Base-by-base conservation (phyloP, 1,140 invertebrate species). In the Drosophila pectinifera region DNA sequence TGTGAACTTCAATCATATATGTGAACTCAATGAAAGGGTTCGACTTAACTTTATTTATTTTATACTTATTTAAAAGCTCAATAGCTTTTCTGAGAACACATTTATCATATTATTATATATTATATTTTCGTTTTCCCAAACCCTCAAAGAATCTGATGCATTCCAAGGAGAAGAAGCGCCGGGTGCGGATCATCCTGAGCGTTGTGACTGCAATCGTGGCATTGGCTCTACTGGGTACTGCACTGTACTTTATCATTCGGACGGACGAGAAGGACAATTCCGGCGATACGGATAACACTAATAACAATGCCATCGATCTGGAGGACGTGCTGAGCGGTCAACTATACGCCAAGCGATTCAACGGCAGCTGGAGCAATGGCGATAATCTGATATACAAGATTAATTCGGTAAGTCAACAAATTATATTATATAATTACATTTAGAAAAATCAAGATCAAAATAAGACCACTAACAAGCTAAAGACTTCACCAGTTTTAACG, bases 341-440 rank as follows among this genome's bases (percentile, higher is more conserved):
- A 61, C 91, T 93, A n/a, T 90, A 86, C 55, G 86, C 94, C 1
- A 92, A 90, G 41, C 79, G 91, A 11, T 94, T 94, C 63, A 94
- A 94, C 78, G 94, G 92, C 46, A 93, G 93, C 31, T 94, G 94
- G 94, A 90, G 93, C 46, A 92, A 92, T 58, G 93, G 92, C 84
- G 91, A 83, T 28, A 84, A 48, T 70, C 16, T 92, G 28, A 80
- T 92, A 34, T 92, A 78, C 62, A 81, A 78, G 20, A 67, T 83
- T 1, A 53, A 62, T 51, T 45, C 70, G 69, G 91, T 92, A 8
- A 28, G 28, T 28, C 28, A 8, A 28, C 0, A 0, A 28, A 28
- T 28, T 8, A 1, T 8, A 28, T 28, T 28, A 28, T 10, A 3
- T 8, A 8, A 28, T 28, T 24, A 24, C 7, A 28, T 28, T 8